Percentiles rank a stretch among this genome's conserved stretches.
Conservation (phyloP, 2,113 vertebrate species). For the Larimichthys polyactis region DNA sequence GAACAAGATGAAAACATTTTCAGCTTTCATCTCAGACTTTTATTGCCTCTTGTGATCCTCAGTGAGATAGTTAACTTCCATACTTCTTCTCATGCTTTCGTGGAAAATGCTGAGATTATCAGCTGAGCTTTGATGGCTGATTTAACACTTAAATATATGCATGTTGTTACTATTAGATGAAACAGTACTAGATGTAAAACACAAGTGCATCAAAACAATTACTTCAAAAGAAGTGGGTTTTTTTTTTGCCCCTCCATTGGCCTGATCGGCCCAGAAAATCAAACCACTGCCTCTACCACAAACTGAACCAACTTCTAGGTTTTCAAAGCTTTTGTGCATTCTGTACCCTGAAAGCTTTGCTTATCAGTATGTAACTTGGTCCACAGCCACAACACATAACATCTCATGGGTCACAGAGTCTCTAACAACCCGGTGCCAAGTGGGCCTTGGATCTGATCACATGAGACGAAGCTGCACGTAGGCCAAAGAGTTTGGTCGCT, state of each 20-base stretch:
- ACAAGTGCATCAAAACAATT: background rate
- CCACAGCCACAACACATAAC: conserved; percentile 62
- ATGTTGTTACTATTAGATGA: background rate
- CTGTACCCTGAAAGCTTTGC: conserved; percentile 42
- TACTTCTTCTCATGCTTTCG: background rate
- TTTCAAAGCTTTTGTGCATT: conserved; percentile 27
- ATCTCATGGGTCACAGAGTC: conserved; percentile 56
- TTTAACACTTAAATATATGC: conserved; percentile 10
- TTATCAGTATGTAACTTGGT: conserved; percentile 67
- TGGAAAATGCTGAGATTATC: background rate
- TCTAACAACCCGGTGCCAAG: conserved; percentile 61
- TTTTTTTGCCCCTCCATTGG: background rate
- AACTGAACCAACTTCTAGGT: conserved; percentile 23
- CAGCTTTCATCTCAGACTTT: background rate
- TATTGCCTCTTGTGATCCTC: background rate
- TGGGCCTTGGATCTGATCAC: conserved; percentile 55
- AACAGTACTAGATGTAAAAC: background rate
- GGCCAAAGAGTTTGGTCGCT: conserved; percentile 27
- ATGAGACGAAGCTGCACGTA: conserved; percentile 41
- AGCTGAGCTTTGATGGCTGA: background rate
- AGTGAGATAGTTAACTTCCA: background rate
- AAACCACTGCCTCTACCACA: background rate
- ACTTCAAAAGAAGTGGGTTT: background rate
- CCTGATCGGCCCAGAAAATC: background rate
- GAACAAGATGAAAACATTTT: background rate